phyloP scores from a whole-genome alignment of 2,113 vertebrate genomes.

The Pygoscelis antarcticus region DNA sequence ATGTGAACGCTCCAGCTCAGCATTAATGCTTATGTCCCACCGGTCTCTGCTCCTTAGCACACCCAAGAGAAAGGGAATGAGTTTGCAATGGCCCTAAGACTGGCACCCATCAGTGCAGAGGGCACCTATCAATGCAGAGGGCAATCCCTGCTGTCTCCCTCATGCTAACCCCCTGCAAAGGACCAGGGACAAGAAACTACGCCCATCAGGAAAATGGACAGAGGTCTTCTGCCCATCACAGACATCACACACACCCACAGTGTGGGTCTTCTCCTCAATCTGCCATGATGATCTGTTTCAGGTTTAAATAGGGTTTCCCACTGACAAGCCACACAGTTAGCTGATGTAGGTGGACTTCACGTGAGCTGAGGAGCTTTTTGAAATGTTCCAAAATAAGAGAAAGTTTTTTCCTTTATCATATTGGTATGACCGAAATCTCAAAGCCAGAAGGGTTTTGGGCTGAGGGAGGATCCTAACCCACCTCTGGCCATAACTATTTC shows the following conservation, averaged over 20 bases:
- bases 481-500: neutral
- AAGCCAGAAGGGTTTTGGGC: neutral
- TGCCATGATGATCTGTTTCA: neutral
- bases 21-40: neutral
- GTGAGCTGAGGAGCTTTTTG: neutral
- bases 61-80: neutral
- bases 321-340: neutral
- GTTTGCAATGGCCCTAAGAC: neutral
- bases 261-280: neutral
- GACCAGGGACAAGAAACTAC: neutral
- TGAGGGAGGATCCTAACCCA: neutral
- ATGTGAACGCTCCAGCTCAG: neutral
- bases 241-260: neutral
- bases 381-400: neutral
- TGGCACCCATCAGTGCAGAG: neutral
- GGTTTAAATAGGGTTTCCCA: neutral
- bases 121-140: neutral
- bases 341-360: neutral
- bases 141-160: neutral
- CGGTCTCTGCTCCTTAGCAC: neutral
- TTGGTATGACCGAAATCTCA: neutral
- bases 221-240: neutral
- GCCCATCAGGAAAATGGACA: neutral
- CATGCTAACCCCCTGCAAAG: neutral
- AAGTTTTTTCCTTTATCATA: neutral